Evolutionary conservation across 2,797 vertebrate genomes (phyloP).

Genomic region (Nyctibius grandis): DNA sequence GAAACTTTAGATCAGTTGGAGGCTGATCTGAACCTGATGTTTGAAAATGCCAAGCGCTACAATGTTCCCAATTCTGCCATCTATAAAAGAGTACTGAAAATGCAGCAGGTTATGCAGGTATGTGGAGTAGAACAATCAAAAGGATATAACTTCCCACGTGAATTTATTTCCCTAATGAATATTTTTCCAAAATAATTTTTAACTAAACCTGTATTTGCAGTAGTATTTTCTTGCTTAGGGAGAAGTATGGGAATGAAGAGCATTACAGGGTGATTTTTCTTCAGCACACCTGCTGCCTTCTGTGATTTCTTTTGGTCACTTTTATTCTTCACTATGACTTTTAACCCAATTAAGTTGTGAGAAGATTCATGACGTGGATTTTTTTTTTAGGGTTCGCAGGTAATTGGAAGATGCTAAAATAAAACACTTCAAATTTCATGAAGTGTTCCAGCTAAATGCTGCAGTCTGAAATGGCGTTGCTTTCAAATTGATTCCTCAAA

Average conservation of each 20-base stretch:
- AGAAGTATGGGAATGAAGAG: background rate
- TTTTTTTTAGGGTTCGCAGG: background rate
- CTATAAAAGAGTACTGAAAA: slow-evolving; percentile 93
- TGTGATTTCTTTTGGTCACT: background rate
- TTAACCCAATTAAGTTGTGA: background rate
- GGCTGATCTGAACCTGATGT: slow-evolving; percentile 92
- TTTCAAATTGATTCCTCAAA: background rate
- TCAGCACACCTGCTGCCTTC: background rate
- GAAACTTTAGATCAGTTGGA: slow-evolving; percentile 93
- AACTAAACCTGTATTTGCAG: background rate
- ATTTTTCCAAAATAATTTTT: background rate
- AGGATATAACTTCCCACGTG: background rate
- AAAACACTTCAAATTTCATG: background rate
- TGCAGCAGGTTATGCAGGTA: slow-evolving; percentile 98
- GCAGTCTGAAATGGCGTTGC: background rate
- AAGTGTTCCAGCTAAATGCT: background rate
- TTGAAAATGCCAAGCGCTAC: slow-evolving; percentile 97
- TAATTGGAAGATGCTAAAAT: background rate
- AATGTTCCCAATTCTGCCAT: slow-evolving; percentile 95
- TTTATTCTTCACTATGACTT: background rate
- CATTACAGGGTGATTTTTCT: background rate
- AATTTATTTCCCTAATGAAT: background rate
- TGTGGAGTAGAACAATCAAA: background rate
- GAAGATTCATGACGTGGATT: background rate
- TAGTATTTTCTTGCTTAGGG: background rate